Conservation (phyloP, 2,113 vertebrate genomes). For the Neodon shergylaensis region DNA sequence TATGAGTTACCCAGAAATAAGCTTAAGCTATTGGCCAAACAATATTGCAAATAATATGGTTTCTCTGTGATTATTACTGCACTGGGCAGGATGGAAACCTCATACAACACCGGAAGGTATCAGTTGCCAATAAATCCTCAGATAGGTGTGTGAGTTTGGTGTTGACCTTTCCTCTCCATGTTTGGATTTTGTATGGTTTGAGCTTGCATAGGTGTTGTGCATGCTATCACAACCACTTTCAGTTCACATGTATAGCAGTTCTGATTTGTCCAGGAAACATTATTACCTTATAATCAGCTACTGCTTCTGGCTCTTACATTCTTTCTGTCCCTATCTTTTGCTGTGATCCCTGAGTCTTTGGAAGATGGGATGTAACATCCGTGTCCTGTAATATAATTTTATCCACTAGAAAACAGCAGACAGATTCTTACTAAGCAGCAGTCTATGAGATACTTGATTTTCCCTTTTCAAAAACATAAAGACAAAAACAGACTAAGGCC, state of each 20-base stretch:
- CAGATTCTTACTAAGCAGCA: background rate
- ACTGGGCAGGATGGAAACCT: too few relatives aligned
- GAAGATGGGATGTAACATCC: background rate
- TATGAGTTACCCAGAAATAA: too few relatives aligned
- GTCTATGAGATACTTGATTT: background rate
- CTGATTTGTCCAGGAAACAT: too few relatives aligned
- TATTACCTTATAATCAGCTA: too few relatives aligned
- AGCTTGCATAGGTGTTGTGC: background rate
- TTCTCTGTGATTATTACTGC: too few relatives aligned
- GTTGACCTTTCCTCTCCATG: background rate
- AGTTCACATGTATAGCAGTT: too few relatives aligned
- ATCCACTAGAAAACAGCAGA: background rate
- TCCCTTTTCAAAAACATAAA: background rate
- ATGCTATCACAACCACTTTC: background rate
- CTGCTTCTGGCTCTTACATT: too few relatives aligned
- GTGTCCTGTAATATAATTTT: background rate
- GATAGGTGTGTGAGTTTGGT: background rate
- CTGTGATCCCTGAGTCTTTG: background rate
- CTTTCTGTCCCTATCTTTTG: background rate
- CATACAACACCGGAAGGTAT: too few relatives aligned
- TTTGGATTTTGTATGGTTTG: background rate
- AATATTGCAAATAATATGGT: too few relatives aligned
- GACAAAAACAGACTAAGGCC: background rate
- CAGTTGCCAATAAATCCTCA: background rate
- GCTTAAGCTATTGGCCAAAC: too few relatives aligned